Conservation (phyloP, 1,140 invertebrate genomes). For the Drosophila equinoxialis region DNA sequence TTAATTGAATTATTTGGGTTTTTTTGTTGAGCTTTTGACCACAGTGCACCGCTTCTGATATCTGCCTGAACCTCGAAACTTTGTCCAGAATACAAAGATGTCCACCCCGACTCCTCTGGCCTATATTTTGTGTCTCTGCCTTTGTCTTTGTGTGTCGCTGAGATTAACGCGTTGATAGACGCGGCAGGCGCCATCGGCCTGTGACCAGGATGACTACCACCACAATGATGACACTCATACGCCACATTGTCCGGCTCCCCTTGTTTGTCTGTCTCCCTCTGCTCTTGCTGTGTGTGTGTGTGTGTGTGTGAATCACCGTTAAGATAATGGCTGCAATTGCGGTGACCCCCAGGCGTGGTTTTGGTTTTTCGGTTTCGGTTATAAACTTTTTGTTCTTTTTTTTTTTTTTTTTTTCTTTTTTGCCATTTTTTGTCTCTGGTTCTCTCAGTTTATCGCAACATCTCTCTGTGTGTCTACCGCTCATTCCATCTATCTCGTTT, state of each 20-base stretch:
- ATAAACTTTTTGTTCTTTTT: constrained; percentile 73
- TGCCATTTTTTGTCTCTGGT: constrained; percentile 3
- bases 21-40: background rate
- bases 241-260: constrained; percentile 50
- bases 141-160: constrained; percentile 41
- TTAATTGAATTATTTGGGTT: background rate
- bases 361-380: constrained; percentile 74
- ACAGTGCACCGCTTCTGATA: constrained; percentile 42
- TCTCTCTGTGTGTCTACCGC: constrained; percentile 19
- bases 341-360: constrained; percentile 79
- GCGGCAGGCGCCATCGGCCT: constrained; percentile 63
- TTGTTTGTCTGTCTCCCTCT: constrained; percentile 4
- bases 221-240: constrained; percentile 67
- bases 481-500: constrained; percentile 13
- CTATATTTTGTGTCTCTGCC: background rate
- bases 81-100: constrained; percentile 71
- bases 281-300: constrained; percentile 19
- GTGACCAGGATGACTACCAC: constrained; percentile 44
- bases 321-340: constrained; percentile 80
- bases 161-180: constrained; percentile 77
- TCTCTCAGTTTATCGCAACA: constrained; percentile 22
- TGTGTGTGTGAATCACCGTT: constrained; percentile 66
- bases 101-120: constrained; percentile 2
- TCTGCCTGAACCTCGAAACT: constrained; percentile 38
- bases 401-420: constrained; percentile 40